phyloP scores from a whole-genome alignment of 1,140 invertebrate species.

The Danaus melanippus region DNA sequence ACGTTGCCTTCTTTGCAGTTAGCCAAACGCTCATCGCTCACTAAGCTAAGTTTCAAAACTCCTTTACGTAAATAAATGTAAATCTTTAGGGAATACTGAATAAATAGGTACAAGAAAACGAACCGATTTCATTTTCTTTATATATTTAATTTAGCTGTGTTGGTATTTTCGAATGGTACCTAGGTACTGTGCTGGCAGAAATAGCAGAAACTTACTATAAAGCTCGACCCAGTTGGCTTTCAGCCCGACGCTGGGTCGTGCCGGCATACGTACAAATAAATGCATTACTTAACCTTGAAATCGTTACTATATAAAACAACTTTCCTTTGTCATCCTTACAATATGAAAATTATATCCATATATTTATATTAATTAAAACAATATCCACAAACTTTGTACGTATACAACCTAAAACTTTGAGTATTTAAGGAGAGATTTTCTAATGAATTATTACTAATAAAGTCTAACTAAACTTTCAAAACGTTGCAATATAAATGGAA shows the following conservation, averaged over 20 bases:
- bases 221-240: conserved; percentile 65
- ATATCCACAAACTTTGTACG: too few relatives aligned
- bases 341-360: too few relatives aligned
- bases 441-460: too few relatives aligned
- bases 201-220: conserved; percentile 57
- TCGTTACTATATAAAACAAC: conserved; percentile 7
- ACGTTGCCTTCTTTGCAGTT: conserved; percentile 42
- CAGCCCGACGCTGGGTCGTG: conserved; percentile 48
- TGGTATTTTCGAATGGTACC: conserved; percentile 30
- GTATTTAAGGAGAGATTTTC: too few relatives aligned
- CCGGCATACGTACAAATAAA: conserved; percentile 39
- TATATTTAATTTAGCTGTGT: conserved; percentile 29
- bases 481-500: too few relatives aligned
- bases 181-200: conserved; percentile 44
- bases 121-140: conserved; percentile 11
- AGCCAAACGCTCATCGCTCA: conserved; percentile 28
- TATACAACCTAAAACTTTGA: too few relatives aligned
- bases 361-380: too few relatives aligned
- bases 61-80: conserved; percentile 18
- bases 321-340: too few relatives aligned
- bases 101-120: conserved; percentile 3
- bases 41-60: conserved; percentile 20
- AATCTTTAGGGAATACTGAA: conserved; percentile 5
- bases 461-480: too few relatives aligned
- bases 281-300: conserved; percentile 46